Conservation (phyloP, 2,797 vertebrate species). For the Sebastes iracundus region DNA sequence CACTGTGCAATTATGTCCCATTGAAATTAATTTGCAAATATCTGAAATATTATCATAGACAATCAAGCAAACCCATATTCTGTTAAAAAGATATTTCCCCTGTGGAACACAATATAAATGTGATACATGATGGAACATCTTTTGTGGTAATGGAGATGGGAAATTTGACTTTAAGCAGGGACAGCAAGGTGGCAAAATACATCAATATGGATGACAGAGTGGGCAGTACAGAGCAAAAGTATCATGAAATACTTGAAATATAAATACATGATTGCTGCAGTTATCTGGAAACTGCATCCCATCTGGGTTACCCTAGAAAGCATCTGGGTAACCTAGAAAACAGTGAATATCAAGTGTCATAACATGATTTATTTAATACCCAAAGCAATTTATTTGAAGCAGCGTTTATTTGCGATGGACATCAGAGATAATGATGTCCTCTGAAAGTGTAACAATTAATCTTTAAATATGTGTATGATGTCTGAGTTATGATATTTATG, state of each 20-base stretch:
- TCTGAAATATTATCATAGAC: neutral
- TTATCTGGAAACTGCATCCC: neutral
- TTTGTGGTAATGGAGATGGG: neutral
- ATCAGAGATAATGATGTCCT: neutral
- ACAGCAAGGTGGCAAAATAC: neutral
- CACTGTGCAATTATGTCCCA: too few species aligned
- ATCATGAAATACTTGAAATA: neutral
- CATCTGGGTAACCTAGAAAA: constrained; percentile 38
- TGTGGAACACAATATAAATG: neutral
- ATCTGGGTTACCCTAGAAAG: constrained; percentile 21
- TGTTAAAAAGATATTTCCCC: neutral
- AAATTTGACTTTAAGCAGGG: neutral
- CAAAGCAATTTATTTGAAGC: neutral
- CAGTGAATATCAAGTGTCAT: neutral
- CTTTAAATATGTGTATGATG: neutral
- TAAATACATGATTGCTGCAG: neutral
- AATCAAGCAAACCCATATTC: neutral
- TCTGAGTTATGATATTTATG: neutral
- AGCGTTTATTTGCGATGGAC: neutral
- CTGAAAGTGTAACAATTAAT: neutral
- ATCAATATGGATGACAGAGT: neutral
- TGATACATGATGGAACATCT: neutral
- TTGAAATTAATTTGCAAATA: too few species aligned
- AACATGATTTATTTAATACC: constrained; percentile 22
- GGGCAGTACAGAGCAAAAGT: neutral